Base-by-base conservation (phyloP, 2,888 invertebrate species). In the Drosophila paracracens region DNA sequence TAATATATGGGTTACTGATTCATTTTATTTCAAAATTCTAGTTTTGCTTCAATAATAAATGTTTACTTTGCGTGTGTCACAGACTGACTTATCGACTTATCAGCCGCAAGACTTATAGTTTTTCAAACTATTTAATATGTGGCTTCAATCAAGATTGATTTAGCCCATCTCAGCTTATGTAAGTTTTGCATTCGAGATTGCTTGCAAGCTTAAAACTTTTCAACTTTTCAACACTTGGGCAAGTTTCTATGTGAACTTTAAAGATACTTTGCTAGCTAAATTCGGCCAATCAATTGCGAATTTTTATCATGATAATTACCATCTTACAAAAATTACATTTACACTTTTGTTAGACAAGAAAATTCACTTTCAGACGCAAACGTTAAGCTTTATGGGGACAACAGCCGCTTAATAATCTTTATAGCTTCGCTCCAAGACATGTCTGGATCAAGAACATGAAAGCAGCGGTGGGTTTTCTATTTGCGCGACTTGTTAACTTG, bases 401-500 rank as follows among this genome's bases (percentile, higher is more conserved):
- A 43, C 46, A 62, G 11, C 36, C 36, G 56, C 56, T 66, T 54
- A 61, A 76, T 81, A 81, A 77, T 77, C 77, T 61, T 71, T 67
- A 59, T 48, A 21, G 60, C 63, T 10, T 7, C 50, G 36, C 52
- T 60, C 21, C 21, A 21, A 21, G 21, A 21, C 21, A 21, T 21
- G 21, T 21, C 21, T 21, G 21, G 21, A 0, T 21, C 21, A 21
- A 21, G 21, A 21, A 21, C 21, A 21, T 21, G 21, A 21, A 21
- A 1, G 1, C 21, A 1, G 21, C 21, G 21, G 0, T 8, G 61
- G 29, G 43, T 50, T 64, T 51, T 64, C 66, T 21, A 21, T 21
- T 21, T 21, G 21, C 21, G 21, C 21, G 21, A 21, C 21, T 21
- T 21, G 21, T 21, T 21, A 21, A 21, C 21, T 61, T 89, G 88